Evolutionary conservation across 2,888 invertebrate species (phyloP).

Genomic region (Clusia tigrina): DNA sequence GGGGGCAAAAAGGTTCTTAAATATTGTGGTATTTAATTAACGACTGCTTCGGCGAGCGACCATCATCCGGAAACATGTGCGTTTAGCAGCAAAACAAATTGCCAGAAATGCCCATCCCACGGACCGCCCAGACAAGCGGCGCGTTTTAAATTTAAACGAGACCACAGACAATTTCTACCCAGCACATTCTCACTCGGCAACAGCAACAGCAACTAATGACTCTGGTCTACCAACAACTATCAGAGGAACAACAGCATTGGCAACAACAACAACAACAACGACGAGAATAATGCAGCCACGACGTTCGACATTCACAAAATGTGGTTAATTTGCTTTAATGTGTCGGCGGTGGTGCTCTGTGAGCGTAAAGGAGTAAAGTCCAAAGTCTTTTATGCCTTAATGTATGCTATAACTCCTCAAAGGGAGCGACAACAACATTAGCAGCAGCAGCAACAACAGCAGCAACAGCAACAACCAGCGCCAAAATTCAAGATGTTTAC

Average conservation of each 20-base stretch:
- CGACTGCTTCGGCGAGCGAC: too few relatives aligned
- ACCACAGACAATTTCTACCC: not conserved
- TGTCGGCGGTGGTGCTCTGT: conserved; percentile 50
- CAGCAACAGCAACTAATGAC: conserved; percentile 54
- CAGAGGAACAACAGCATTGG: not conserved
- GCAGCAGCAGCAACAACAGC: conserved; percentile 27
- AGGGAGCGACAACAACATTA: conserved; percentile 31
- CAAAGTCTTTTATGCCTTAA: conserved; percentile 35
- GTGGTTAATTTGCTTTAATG: conserved; percentile 62
- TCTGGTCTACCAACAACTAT: conserved; percentile 46
- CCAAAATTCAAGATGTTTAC: conserved; percentile 61
- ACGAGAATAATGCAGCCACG: not conserved
- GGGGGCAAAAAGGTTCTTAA: not conserved
- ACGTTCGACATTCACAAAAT: conserved; percentile 36
- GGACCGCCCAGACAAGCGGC: not conserved
- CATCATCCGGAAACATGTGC: too few relatives aligned
- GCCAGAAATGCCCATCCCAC: too few relatives aligned
- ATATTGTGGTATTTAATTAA: not conserved
- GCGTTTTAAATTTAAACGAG: not conserved
- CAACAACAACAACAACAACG: too few relatives aligned
- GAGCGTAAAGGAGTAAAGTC: conserved; percentile 38
- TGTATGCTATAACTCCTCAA: conserved; percentile 30
- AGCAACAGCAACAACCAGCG: conserved; percentile 39
- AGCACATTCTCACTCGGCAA: conserved; percentile 34
- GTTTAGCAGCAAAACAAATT: not conserved